phyloP scores from a whole-genome alignment of 2,888 invertebrate species.

The Trissolcus japonicus region DNA sequence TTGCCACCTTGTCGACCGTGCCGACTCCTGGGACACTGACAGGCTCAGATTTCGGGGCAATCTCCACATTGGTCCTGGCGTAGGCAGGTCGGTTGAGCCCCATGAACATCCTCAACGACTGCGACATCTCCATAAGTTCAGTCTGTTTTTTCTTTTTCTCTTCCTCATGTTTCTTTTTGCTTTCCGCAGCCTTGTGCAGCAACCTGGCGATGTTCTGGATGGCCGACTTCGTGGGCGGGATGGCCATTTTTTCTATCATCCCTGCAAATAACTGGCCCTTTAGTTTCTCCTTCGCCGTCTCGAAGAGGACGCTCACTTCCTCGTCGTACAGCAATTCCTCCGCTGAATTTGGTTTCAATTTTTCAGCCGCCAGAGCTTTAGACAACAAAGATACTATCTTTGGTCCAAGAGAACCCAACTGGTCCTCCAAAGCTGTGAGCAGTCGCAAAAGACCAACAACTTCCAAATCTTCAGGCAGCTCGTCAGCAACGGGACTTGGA shows the following conservation, averaged over 20 bases:
- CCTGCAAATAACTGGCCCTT: slow-evolving; percentile 87
- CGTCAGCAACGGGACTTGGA: slow-evolving; percentile 67
- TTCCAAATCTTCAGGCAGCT: slow-evolving; percentile 71
- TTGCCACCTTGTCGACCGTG: slow-evolving; percentile 86
- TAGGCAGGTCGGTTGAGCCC: slow-evolving; percentile 61
- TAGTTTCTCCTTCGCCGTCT: slow-evolving; percentile 90
- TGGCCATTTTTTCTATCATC: slow-evolving; percentile 80
- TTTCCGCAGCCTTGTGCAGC: slow-evolving; percentile 81
- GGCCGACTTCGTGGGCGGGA: slow-evolving; percentile 84
- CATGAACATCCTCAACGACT: slow-evolving; percentile 60
- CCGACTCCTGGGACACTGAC: slow-evolving; percentile 84
- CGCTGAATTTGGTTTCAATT: slow-evolving; percentile 83
- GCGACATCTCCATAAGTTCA: slow-evolving; percentile 66
- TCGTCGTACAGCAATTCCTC: slow-evolving; percentile 86
- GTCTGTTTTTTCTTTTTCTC: slow-evolving; percentile 69
- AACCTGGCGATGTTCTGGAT: slow-evolving; percentile 86
- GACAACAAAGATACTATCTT: slow-evolving; percentile 87
- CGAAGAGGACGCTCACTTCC: slow-evolving; percentile 83
- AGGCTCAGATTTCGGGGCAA: slow-evolving; percentile 72
- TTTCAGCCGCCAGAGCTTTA: slow-evolving; percentile 87
- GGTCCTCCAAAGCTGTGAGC: slow-evolving; percentile 88
- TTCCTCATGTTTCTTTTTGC: slow-evolving; percentile 76
- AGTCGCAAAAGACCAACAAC: slow-evolving; percentile 81
- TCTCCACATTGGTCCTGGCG: slow-evolving; percentile 60
- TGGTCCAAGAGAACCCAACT: slow-evolving; percentile 89